A percentile compares a stretch with the other conserved stretches of the same genome.
These are phyloP conservation scores for Epistrophe eligans DNA, from an alignment of 2,888 invertebrate species.

Conservation along the genomic window DNA sequence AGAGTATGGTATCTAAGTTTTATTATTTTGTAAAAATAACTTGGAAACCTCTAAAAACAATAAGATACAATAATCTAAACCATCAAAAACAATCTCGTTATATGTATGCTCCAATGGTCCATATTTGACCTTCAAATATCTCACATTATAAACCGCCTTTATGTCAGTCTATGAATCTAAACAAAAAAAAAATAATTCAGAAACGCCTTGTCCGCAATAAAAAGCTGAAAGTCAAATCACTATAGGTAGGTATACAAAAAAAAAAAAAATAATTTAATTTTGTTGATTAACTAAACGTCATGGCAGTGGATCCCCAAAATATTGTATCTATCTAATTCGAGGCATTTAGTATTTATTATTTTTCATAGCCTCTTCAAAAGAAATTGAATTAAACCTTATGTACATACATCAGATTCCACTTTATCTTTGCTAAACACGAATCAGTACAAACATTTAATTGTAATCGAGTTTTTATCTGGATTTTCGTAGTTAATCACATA, in stretches of 20 bases:
- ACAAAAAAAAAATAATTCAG: neutral
- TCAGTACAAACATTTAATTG: neutral
- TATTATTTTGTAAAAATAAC: neutral
- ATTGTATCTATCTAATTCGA: neutral
- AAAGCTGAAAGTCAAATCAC: constrained; percentile 28
- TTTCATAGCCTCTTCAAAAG: neutral
- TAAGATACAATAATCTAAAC: neutral
- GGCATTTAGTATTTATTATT: too few species aligned
- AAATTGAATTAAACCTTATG: neutral
- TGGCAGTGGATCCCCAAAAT: neutral
- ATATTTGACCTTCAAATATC: constrained; percentile 5
- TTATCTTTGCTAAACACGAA: neutral
- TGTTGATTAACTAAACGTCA: neutral
- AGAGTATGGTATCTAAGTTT: neutral
- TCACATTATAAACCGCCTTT: neutral
- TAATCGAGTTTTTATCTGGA: constrained; percentile 13
- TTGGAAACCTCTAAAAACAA: neutral
- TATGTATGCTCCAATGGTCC: neutral
- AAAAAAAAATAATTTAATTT: neutral
- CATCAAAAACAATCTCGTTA: neutral
- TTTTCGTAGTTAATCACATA: neutral
- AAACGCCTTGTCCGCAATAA: constrained; percentile 2
- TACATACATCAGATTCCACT: neutral
- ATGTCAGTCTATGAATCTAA: neutral
- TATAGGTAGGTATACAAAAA: neutral